A percentile compares a stretch with the other conserved stretches of the same genome.
phyloP scores from a whole-genome alignment of 2,888 invertebrate species.

The Microdon myrmicae region DNA sequence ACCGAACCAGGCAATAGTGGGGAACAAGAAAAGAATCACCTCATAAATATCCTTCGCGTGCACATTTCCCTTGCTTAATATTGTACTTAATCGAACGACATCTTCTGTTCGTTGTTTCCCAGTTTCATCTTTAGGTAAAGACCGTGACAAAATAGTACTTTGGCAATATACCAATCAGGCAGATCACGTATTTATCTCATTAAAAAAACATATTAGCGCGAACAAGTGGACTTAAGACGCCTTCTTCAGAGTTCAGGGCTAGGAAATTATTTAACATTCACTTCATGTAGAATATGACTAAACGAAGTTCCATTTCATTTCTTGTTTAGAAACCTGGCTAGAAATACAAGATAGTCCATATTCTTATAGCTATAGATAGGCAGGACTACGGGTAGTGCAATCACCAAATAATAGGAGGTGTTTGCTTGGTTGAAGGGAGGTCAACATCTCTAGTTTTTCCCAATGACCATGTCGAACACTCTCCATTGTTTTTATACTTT shows the following conservation, averaged over 20 bases:
- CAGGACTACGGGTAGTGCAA: conserved; percentile 19
- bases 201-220: conserved; percentile 46
- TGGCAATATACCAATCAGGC: conserved; percentile 33
- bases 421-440: conserved; percentile 7
- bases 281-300: conserved; percentile 48
- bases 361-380: conserved; percentile 10
- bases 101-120: conserved; percentile 2
- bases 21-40: conserved; percentile 15
- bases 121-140: conserved; percentile 1
- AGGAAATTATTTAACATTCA: conserved; percentile 41
- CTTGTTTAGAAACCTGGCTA: conserved; percentile 28
- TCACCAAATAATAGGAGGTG: conserved; percentile 25
- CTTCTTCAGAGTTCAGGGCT: conserved; percentile 4
- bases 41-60: conserved; percentile 39
- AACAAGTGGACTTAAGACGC: conserved; percentile 31
- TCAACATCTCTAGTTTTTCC: neutral
- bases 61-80: conserved; percentile 36
- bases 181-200: conserved; percentile 49
- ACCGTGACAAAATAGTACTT: neutral
- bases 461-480: conserved; percentile 14
- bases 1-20: no score
- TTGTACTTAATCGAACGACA: conserved; percentile 42
- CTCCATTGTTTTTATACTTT: conserved; percentile 16
- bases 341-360: conserved; percentile 39
- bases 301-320: conserved; percentile 37